Percentiles rank a stretch among this genome's conserved stretches.
phyloP scores from a whole-genome alignment of 1,140 invertebrate species.

The Zaprionus kolodkinae region DNA sequence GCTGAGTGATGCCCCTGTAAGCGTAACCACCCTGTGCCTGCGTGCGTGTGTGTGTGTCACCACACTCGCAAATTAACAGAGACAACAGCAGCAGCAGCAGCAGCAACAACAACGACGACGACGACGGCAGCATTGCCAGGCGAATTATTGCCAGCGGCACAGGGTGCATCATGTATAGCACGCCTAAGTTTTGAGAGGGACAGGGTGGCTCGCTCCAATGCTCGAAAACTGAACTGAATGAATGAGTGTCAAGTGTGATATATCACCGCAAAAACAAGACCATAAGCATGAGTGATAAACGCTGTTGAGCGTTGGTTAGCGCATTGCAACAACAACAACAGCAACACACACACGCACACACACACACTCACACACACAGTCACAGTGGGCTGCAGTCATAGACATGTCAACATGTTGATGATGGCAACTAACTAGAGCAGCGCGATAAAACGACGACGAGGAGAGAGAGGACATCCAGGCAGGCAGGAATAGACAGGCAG shows the following conservation, averaged over 20 bases:
- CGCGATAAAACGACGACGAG: conserved; percentile 44
- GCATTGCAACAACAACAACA: conserved; percentile 41
- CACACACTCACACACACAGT: conserved; percentile 31
- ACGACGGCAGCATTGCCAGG: neutral
- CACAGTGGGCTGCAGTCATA: conserved; percentile 63
- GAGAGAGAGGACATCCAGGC: conserved; percentile 22
- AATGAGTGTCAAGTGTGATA: conserved; percentile 84
- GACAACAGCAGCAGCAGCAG: conserved; percentile 14
- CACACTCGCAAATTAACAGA: conserved; percentile 55
- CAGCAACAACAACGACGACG: too few species aligned
- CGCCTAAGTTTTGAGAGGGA: neutral
- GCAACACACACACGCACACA: conserved; percentile 32
- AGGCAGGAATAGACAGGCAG: neutral
- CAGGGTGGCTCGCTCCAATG: conserved; percentile 34
- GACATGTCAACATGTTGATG: conserved; percentile 83
- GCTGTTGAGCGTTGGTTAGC: conserved; percentile 77
- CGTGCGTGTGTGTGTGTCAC: neutral
- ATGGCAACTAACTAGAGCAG: conserved; percentile 79
- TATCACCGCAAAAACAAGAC: conserved; percentile 83
- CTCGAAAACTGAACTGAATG: conserved; percentile 71
- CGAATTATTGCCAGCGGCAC: neutral
- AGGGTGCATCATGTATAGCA: conserved; percentile 1
- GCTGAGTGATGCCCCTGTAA: conserved; percentile 45
- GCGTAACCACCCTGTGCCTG: conserved; percentile 8
- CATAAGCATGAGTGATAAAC: conserved; percentile 83